A percentile compares a stretch with the other conserved stretches of the same genome.
These are phyloP conservation scores for Steinernema scapterisci DNA, from an alignment of 2,888 invertebrate species.

Conservation along the genomic window DNA sequence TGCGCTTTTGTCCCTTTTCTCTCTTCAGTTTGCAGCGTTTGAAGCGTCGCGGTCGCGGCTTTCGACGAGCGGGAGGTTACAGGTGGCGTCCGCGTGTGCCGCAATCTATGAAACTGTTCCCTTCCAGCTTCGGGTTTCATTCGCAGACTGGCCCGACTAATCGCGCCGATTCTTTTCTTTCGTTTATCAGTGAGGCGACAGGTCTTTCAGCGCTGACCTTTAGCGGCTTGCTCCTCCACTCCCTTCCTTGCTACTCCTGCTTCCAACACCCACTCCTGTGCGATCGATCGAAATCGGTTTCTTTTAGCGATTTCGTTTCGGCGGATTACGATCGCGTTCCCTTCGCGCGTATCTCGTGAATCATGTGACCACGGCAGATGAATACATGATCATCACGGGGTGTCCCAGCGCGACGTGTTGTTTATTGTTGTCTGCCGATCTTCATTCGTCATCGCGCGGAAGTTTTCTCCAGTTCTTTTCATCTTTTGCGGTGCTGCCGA, in stretches of 20 bases:
- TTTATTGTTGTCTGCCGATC: conserved; percentile 2
- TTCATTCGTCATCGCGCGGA: background rate
- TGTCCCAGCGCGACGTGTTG: conserved; percentile 19
- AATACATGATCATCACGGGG: background rate
- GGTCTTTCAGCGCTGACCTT: conserved; percentile 10
- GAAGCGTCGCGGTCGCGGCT: no score
- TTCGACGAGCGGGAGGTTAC: no score
- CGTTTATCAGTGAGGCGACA: background rate
- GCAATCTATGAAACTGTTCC: background rate
- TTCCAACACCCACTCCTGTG: background rate
- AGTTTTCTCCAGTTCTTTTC: no score
- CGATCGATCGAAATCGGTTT: conserved; percentile 2
- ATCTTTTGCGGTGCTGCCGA: no score
- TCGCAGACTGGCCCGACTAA: background rate
- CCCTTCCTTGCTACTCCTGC: background rate
- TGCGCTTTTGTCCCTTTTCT: no score
- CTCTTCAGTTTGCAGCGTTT: no score
- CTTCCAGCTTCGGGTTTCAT: background rate
- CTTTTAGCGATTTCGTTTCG: background rate
- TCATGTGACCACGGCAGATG: background rate
- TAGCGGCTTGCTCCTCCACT: background rate
- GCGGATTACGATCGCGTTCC: no score
- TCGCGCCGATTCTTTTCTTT: no score
- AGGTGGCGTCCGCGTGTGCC: background rate
- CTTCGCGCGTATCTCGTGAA: no score